Conservation (phyloP, 1,140 invertebrate genomes). For the Diachasmimorpha longicaudata region DNA sequence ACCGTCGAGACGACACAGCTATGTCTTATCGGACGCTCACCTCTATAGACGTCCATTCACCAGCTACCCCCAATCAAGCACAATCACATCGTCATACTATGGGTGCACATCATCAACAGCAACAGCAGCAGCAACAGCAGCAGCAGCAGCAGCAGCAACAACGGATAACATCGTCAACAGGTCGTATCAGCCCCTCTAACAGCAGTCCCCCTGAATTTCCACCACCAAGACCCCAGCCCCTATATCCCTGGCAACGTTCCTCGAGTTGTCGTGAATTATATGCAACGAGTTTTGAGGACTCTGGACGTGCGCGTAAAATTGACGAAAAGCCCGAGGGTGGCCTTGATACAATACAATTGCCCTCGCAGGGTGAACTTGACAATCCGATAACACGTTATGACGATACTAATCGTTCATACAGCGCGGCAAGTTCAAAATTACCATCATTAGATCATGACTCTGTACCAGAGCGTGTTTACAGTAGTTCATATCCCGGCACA, state of each 20-base stretch:
- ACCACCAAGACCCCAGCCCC: conserved; percentile 57
- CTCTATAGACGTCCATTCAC: conserved; percentile 63
- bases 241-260: conserved; percentile 74
- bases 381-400: conserved; percentile 79
- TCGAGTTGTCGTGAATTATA: conserved; percentile 80
- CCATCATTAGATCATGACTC: conserved; percentile 69
- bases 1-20: conserved; percentile 64
- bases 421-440: conserved; percentile 63
- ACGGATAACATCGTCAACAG: conserved; percentile 60
- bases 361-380: conserved; percentile 67
- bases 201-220: conserved; percentile 61
- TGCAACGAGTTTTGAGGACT: conserved; percentile 74
- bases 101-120: conserved; percentile 42
- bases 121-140: too few species aligned
- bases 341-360: conserved; percentile 48
- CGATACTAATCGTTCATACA: conserved; percentile 71
- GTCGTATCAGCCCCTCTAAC: conserved; percentile 66
- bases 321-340: conserved; percentile 44
- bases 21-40: conserved; percentile 63
- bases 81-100: conserved; percentile 50
- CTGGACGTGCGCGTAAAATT: conserved; percentile 65
- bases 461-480: conserved; percentile 75
- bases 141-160: conserved; percentile 35
- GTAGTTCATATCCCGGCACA: conserved; percentile 83
- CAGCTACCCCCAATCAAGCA: conserved; percentile 58